These are phyloP conservation scores for Steinernema carpocapsae DNA, from an alignment of 2,888 invertebrate genomes.

Conservation along the genomic window DNA sequence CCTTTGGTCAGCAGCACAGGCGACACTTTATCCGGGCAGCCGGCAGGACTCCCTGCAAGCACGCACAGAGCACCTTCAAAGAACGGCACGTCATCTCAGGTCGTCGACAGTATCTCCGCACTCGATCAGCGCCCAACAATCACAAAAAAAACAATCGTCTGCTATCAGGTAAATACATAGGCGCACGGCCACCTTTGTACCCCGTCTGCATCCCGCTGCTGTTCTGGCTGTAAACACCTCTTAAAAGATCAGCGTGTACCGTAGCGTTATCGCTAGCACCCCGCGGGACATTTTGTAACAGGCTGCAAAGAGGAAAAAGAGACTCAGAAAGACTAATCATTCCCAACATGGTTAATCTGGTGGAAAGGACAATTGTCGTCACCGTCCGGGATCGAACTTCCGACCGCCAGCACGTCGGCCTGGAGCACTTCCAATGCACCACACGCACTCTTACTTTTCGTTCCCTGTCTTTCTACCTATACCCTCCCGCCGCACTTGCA, in stretches of 20 bases:
- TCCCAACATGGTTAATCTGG: conserved; percentile 24
- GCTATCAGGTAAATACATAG: conserved; percentile 16
- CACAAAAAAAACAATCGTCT: conserved; percentile 18
- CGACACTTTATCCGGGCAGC: not conserved
- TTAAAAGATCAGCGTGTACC: not conserved
- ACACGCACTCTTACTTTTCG: not conserved
- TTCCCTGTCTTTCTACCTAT: not conserved
- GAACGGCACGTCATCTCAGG: not conserved
- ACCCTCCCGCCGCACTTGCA: too few species aligned
- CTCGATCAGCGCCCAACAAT: not conserved
- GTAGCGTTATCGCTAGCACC: conserved; percentile 5
- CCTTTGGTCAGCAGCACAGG: conserved; percentile 17
- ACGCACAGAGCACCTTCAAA: conserved; percentile 4
- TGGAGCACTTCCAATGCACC: not conserved
- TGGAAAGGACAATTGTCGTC: conserved; percentile 18
- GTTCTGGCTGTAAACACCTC: not conserved
- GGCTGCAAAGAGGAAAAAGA: not conserved
- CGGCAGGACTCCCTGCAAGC: not conserved
- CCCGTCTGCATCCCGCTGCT: not conserved
- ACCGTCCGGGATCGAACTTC: conserved; percentile 7
- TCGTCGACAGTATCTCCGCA: not conserved
- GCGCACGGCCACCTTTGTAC: conserved; percentile 16
- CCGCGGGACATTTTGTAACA: conserved; percentile 2
- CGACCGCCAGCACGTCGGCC: not conserved
- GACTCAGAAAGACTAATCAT: conserved; percentile 34